Percentiles rank a stretch among this genome's conserved stretches.
Conservation (phyloP, 2,888 invertebrate species). For the Penaeus monodon region DNA sequence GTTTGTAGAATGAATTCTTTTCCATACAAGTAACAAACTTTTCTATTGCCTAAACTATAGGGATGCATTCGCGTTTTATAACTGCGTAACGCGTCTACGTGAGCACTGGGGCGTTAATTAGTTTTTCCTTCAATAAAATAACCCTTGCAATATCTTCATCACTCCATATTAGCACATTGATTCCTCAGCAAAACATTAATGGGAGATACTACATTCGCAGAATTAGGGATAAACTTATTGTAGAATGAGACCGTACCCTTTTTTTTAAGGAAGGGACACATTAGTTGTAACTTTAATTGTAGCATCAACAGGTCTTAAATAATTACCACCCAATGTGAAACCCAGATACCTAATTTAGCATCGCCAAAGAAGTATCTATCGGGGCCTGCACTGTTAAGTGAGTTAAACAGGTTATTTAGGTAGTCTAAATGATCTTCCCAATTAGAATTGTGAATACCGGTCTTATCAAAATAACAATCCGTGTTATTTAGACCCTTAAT, state of each 20-base stretch:
- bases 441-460: not conserved
- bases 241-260: not conserved
- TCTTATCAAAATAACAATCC: conserved; percentile 16
- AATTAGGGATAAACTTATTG: conserved; percentile 18
- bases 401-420: conserved; percentile 3
- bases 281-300: not conserved
- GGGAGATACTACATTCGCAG: not conserved
- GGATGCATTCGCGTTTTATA: too few species aligned
- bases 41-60: too few species aligned
- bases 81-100: too few species aligned
- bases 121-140: too few species aligned
- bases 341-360: not conserved
- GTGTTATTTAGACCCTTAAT: not conserved
- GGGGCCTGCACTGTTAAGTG: too few species aligned
- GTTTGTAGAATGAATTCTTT: too few species aligned
- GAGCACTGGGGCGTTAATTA: too few species aligned
- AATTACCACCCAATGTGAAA: not conserved
- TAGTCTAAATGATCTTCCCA: not conserved
- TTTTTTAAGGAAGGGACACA: not conserved
- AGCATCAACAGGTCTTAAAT: not conserved
- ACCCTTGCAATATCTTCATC: too few species aligned
- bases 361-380: conserved; percentile 23
- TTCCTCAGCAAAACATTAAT: not conserved
- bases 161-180: not conserved
- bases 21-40: too few species aligned